These are phyloP conservation scores for Gadopsis marmoratus DNA, from an alignment of 2,797 vertebrate species.

Conservation along the genomic window DNA sequence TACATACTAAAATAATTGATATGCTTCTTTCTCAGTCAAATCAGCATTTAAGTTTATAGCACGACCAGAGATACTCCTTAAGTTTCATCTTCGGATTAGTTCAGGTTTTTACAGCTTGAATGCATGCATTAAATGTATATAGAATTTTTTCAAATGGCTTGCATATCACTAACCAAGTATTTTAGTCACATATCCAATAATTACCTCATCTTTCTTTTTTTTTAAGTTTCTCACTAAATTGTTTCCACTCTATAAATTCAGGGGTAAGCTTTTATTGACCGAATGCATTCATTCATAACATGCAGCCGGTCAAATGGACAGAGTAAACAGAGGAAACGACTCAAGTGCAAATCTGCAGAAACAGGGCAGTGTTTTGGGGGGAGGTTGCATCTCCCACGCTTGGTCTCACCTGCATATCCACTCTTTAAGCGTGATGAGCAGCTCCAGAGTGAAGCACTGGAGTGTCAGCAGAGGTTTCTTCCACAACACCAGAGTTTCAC, in stretches of 20 bases:
- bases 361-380: background rate
- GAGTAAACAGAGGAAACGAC: background rate
- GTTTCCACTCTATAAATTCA: background rate
- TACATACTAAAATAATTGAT: background rate
- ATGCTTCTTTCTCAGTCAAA: background rate
- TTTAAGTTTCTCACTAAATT: background rate
- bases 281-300: background rate
- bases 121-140: background rate
- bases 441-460: constrained; percentile 91
- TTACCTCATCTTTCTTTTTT: background rate
- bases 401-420: constrained; percentile 85
- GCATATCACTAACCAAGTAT: background rate
- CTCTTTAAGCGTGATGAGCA: constrained; percentile 87
- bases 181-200: background rate
- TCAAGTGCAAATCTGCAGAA: constrained; percentile 10
- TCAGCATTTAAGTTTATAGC: background rate
- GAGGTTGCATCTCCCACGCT: background rate
- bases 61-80: background rate
- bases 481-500: constrained; percentile 89
- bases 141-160: background rate
- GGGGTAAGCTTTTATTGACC: background rate
- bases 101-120: background rate
- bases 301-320: background rate
- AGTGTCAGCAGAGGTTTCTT: constrained; percentile 89
- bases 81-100: background rate